Percentiles rank a stretch among this genome's conserved stretches.
These are phyloP conservation scores for Zaprionus taronus DNA, from an alignment of 1,140 invertebrate species.

Conservation along the genomic window DNA sequence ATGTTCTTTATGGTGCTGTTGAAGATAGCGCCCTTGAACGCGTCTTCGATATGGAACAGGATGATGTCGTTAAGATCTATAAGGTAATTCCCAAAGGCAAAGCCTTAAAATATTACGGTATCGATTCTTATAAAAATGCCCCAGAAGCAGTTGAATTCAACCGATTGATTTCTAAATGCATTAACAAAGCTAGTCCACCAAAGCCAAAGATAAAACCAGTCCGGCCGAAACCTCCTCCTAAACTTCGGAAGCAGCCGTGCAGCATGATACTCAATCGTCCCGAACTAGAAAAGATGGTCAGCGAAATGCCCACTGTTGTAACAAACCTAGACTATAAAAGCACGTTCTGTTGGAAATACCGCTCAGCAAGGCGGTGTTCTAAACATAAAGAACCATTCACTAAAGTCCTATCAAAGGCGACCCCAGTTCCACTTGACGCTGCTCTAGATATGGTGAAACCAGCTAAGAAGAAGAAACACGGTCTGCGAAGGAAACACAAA, in stretches of 20 bases:
- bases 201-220: neutral
- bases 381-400: constrained; percentile 16
- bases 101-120: constrained; percentile 49
- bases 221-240: neutral
- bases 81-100: constrained; percentile 41
- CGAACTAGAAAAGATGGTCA: constrained; percentile 29
- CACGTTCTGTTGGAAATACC: constrained; percentile 16
- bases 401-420: neutral
- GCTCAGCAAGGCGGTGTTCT: neutral
- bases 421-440: neutral
- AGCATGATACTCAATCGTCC: constrained; percentile 38
- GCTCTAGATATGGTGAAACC: constrained; percentile 26
- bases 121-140: neutral
- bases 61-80: constrained; percentile 50
- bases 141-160: constrained; percentile 27
- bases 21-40: constrained; percentile 23
- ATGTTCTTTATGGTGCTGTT: constrained; percentile 15
- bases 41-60: constrained; percentile 18
- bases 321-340: constrained; percentile 11
- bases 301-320: constrained; percentile 50
- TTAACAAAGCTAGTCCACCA: constrained; percentile 1
- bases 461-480: constrained; percentile 11
- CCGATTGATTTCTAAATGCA: constrained; percentile 24
- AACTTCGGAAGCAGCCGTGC: neutral
- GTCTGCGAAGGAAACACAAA: constrained; percentile 11